Percentiles rank a stretch among this genome's conserved stretches.
Evolutionary conservation across 1,140 invertebrate genomes (phyloP).

Genomic region (Ceratitis capitata): DNA sequence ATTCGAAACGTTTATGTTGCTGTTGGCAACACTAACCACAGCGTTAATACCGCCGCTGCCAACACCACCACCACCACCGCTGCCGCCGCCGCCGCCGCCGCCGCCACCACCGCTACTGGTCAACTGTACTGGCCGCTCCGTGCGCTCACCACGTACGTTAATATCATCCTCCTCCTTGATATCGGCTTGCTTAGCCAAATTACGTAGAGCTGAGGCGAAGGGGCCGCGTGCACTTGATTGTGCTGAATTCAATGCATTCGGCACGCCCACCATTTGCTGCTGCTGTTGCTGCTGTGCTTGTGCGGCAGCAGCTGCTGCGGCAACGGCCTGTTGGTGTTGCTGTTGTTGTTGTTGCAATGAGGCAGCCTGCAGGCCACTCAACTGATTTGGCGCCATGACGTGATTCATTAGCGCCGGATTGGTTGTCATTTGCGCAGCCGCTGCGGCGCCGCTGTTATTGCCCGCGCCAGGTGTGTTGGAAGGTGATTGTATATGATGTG

Average conservation of each 20-base stretch:
- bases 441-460: conserved; percentile 45
- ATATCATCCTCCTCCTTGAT: conserved; percentile 63
- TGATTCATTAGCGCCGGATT: conserved; percentile 51
- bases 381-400: conserved; percentile 55
- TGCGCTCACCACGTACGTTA: conserved; percentile 49
- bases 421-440: conserved; percentile 39
- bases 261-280: conserved; percentile 64
- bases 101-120: background rate
- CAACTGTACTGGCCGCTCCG: conserved; percentile 5
- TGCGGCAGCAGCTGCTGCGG: conserved; percentile 55
- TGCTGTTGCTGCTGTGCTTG: conserved; percentile 50
- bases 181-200: conserved; percentile 82
- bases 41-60: background rate
- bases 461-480: conserved; percentile 46
- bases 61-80: background rate
- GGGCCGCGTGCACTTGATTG: conserved; percentile 66
- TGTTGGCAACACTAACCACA: background rate
- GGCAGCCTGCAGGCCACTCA: conserved; percentile 55
- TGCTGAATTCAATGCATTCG: conserved; percentile 67
- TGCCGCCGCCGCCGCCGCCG: background rate
- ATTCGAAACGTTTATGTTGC: conserved; percentile 37
- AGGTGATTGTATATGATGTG: conserved; percentile 60
- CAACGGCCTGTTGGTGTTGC: conserved; percentile 62
- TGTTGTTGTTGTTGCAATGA: conserved; percentile 53
- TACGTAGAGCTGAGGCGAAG: conserved; percentile 82